Evolutionary conservation across 2,113 vertebrate genomes (phyloP).

Genomic region (Lepisosteus oculatus): DNA sequence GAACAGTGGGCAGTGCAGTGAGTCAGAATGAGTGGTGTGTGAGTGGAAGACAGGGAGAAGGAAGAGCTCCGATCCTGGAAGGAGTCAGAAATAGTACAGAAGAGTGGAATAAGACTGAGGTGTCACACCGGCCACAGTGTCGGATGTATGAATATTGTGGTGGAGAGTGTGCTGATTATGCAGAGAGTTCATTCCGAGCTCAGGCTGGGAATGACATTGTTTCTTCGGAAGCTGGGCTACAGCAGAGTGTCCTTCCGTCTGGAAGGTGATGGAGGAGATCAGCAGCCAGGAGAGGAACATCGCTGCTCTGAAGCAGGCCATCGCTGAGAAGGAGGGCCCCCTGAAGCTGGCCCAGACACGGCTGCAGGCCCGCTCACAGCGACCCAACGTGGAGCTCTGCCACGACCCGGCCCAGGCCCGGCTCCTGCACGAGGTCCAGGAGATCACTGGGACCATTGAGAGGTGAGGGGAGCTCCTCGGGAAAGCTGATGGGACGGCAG

Average conservation of each 20-base stretch:
- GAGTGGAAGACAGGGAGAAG: too few species aligned
- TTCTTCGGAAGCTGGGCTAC: too few species aligned
- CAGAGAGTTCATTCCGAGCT: too few species aligned
- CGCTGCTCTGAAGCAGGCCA: slow-evolving; percentile 64
- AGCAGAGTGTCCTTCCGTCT: neutral
- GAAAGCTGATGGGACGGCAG: neutral
- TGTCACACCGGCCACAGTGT: too few species aligned
- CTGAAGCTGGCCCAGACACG: slow-evolving; percentile 72
- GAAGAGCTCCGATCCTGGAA: too few species aligned
- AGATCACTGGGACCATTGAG: slow-evolving; percentile 64
- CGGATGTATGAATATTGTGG: too few species aligned
- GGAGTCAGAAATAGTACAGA: too few species aligned
- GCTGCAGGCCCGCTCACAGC: slow-evolving; percentile 61
- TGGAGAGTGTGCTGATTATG: too few species aligned
- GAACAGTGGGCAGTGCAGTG: too few species aligned
- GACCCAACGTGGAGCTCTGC: slow-evolving; percentile 80
- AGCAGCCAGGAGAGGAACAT: slow-evolving; percentile 74
- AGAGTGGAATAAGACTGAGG: too few species aligned
- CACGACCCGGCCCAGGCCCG: slow-evolving; percentile 66
- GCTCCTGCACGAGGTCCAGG: slow-evolving; percentile 72
- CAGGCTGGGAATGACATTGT: too few species aligned
- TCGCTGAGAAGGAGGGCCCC: slow-evolving; percentile 67
- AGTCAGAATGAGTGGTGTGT: too few species aligned
- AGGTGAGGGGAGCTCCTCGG: slow-evolving; percentile 56
- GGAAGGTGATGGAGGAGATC: slow-evolving; percentile 76